Base-by-base conservation (phyloP, 1,140 invertebrate genomes). In the Thalassaphorura encarpata region DNA sequence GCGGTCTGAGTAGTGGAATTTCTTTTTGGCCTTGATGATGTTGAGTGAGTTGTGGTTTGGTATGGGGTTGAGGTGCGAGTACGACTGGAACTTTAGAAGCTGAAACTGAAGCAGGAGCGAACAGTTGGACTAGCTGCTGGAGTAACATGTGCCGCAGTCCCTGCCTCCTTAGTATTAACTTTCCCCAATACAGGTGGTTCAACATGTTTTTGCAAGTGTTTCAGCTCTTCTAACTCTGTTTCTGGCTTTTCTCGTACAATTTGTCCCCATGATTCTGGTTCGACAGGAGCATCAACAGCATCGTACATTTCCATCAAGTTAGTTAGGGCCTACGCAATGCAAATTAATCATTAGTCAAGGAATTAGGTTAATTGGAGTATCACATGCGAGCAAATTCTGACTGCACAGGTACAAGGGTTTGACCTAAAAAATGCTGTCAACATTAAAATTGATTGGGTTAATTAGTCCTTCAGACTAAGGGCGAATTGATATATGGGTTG, bases 1-100 rank as follows among this genome's bases (percentile, higher is more conserved):
- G 75, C 5, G 79, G 79, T 67, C 78, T 68, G 40, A 78, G 72
- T 62, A 80, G 67, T 2, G 79, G 75, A 11, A 79, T 74, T 68
- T 82, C 80, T 60, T 80, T 79, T 61, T 82, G 76, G 16, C 79
- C 80, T 27, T 53, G 56, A 40, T 71, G 56, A 3, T 13, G 13
- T 27, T 54, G 21, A 50, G 51, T 33, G 41, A 13, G 6, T 39
- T 39, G 27, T 48, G 67, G 1, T 67, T 50, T 46, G 39, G n/a
- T n/a, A n/a, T 40, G 13, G 54, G 54, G 29, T 61, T 66, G 3
- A 67, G 49, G 26, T 39, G 47, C n/a, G 56, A 52, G 16, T 60
- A 56, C 11, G 46, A 58, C 33, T 21, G 52, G 31, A 39, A n/a
- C 8, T 42, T 36, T 19, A 28, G 16, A 18, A 28, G 27, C 29